Conservation (phyloP, 2,113 vertebrate genomes). For the Corythaixoides concolor region DNA sequence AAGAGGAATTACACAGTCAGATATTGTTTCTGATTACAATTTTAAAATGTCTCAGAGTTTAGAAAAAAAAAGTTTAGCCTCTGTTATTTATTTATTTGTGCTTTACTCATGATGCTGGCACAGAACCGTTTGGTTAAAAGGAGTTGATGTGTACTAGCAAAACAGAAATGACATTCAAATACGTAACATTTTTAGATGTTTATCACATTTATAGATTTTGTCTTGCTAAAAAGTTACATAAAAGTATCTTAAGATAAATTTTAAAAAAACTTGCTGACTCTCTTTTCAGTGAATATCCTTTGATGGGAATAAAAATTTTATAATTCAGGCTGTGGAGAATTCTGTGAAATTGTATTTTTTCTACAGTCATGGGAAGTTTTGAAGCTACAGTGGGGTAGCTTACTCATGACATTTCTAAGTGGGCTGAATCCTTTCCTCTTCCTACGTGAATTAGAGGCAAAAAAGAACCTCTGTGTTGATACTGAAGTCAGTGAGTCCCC, state of each 20-base stretch:
- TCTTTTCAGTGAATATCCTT: neutral
- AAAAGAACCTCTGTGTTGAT: neutral
- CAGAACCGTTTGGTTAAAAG: neutral
- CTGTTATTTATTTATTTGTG: neutral
- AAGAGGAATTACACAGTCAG: neutral
- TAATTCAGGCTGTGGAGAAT: neutral
- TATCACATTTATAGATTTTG: accelerated
- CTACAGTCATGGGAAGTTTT: neutral
- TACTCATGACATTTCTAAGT: neutral
- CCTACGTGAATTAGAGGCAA: neutral
- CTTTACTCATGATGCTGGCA: neutral
- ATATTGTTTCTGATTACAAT: neutral
- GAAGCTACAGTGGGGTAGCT: neutral
- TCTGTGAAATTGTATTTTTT: neutral
- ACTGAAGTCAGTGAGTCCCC: neutral
- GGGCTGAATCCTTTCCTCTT: neutral
- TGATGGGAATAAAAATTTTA: neutral
- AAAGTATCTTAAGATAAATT: neutral
- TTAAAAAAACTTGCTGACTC: neutral
- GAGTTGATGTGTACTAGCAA: neutral
- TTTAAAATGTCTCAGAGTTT: neutral
- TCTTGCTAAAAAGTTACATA: neutral
- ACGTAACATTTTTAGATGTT: neutral
- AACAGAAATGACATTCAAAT: neutral
- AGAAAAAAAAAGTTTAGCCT: neutral